Base-by-base conservation (phyloP, 1,140 invertebrate genomes). In the Hylaeus anthracinus region DNA sequence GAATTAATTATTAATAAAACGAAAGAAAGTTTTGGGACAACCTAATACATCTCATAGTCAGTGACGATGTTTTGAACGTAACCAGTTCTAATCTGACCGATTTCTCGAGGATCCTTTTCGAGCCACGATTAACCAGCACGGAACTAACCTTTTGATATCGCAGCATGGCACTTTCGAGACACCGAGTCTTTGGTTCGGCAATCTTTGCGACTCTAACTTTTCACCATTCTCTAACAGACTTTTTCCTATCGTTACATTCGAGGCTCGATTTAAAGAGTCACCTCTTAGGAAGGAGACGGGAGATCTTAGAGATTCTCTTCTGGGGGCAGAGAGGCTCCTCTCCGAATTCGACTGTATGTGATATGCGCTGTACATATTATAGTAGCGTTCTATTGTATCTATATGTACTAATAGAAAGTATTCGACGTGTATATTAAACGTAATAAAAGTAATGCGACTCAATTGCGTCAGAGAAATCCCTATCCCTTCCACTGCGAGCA, bases 341-440 rank as follows among this genome's bases (percentile, higher is more conserved):
- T 79, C 70, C 76, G 75, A 89, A 84, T 86, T 88, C 69, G 55
- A 88, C 58, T 77, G 56, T 83, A 88, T 89, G 88, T 86, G 88
- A 89, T 88, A 87, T 82, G 66, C 60, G 72, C 58, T 88, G 87
- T 88, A 88, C 70, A 88, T 88, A 87, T 72, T 74, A 86, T 79
- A 81, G 86, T 89, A 89, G 80, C 77, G 75, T 84, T 73, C 81
- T 74, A 78, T 80, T 88, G 86, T 89, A 90, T 88, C 76, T 86
- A 89, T 85, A 82, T 86, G 85, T 90, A 88, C 84, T 70, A 70
- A 81, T 84, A 81, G 80, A 84, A 76, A 76, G 63, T 85, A 85
- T 81, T 89, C 63, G 75, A 86, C 79, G 82, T 90, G 88, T 90
- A 90, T 87, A 88, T 89, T 88, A 60, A 86, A 87, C 82, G 82